phyloP scores from a whole-genome alignment of 2,888 invertebrate genomes.

The Apamea anceps region DNA sequence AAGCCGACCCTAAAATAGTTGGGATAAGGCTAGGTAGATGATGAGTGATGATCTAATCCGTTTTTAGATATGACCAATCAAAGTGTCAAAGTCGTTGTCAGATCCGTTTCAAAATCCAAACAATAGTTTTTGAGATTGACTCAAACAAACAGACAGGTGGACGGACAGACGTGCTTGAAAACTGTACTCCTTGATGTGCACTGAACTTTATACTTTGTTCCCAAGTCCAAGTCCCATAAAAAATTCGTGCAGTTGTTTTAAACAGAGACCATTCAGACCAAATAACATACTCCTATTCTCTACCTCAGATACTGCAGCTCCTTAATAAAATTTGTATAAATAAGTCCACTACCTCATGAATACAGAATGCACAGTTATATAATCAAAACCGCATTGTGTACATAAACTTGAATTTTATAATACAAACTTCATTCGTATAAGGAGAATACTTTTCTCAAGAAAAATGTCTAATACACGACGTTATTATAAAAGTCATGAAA shows the following conservation, averaged over 20 bases:
- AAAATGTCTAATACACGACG: slow-evolving; percentile 55
- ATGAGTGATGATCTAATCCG: too few species aligned
- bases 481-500: slow-evolving; percentile 52
- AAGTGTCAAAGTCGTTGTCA: not conserved
- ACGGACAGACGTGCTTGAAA: slow-evolving; percentile 19
- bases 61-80: not conserved
- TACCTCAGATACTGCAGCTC: slow-evolving; percentile 24
- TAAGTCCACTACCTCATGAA: slow-evolving; percentile 55
- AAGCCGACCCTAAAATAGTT: too few species aligned
- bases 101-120: not conserved
- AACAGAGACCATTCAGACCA: slow-evolving; percentile 19
- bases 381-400: slow-evolving; percentile 55
- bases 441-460: slow-evolving; percentile 41
- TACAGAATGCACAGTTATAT: slow-evolving; percentile 55
- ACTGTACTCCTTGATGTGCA: slow-evolving; percentile 35
- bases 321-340: slow-evolving; percentile 52
- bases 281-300: slow-evolving; percentile 14
- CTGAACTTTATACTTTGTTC: slow-evolving; percentile 32
- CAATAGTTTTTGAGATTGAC: slow-evolving; percentile 19
- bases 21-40: too few species aligned
- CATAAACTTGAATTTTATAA: slow-evolving; percentile 53
- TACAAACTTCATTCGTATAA: slow-evolving; percentile 33
- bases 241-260: slow-evolving; percentile 29
- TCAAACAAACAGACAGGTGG: slow-evolving; percentile 23
- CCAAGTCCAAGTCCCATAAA: slow-evolving; percentile 42